Evolutionary conservation across 53 echinoderm and acorn worm species (phyloP).

Genomic region (Temnopleurus reevesii): DNA sequence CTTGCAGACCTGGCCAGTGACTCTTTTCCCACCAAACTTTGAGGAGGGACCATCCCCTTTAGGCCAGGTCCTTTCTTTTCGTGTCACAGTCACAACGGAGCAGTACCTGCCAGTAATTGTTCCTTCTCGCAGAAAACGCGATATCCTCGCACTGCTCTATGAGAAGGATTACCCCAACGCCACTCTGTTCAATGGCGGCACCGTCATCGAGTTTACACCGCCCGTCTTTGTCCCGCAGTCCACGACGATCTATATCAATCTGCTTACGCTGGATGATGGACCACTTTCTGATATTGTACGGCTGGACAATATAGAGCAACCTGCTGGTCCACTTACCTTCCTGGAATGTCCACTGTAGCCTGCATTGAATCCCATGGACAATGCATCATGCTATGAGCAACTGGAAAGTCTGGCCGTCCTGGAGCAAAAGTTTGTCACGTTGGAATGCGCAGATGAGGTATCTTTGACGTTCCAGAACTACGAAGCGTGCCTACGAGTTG

Average conservation of each 20-base stretch:
- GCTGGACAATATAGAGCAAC: background rate
- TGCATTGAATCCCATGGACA: constrained; percentile 18
- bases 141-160: background rate
- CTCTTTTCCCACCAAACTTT: background rate
- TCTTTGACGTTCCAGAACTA: background rate
- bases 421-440: background rate
- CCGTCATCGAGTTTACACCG: background rate
- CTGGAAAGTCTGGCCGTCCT: background rate
- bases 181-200: background rate
- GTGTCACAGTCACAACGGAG: background rate
- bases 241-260: background rate
- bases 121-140: background rate
- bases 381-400: background rate
- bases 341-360: constrained; percentile 23
- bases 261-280: background rate
- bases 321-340: background rate
- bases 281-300: background rate
- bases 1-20: background rate
- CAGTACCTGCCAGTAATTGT: background rate
- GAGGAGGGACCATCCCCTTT: background rate
- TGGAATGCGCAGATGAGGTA: background rate
- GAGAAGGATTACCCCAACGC: background rate
- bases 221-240: background rate
- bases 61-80: background rate
- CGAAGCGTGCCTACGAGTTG: constrained; percentile 7